Evolutionary conservation across 2,797 vertebrate species (phyloP).

Genomic region (Xenentodon cancila): DNA sequence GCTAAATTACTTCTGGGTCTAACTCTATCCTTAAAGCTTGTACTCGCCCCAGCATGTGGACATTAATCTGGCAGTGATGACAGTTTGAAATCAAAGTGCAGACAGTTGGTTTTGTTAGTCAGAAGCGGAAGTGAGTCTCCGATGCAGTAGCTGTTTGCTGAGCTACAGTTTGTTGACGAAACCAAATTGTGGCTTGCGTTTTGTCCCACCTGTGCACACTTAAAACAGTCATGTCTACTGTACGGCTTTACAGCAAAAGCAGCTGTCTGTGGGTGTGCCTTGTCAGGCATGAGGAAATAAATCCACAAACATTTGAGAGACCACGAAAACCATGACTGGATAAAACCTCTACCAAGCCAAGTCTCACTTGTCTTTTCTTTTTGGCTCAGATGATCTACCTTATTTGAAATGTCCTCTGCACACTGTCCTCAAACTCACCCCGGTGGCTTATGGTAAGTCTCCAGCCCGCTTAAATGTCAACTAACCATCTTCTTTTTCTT

Average conservation of each 20-base stretch:
- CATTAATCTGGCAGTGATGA: no score
- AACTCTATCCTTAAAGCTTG: no score
- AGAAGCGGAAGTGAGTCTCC: slow-evolving; percentile 35
- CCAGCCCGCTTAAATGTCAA: background rate
- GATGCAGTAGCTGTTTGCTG: slow-evolving; percentile 14
- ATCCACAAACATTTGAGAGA: background rate
- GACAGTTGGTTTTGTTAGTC: background rate
- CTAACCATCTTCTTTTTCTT: background rate
- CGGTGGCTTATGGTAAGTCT: slow-evolving; percentile 92
- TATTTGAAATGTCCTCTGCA: slow-evolving; percentile 94
- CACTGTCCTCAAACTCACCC: slow-evolving; percentile 91
- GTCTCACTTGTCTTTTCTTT: slow-evolving; percentile 6
- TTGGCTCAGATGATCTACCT: slow-evolving; percentile 88
- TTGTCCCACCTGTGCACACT: background rate
- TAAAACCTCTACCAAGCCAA: background rate
- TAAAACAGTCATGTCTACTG: background rate
- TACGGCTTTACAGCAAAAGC: no score
- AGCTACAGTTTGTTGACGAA: slow-evolving; percentile 30
- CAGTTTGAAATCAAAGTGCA: background rate
- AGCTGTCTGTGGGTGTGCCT: background rate
- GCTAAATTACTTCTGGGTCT: no score
- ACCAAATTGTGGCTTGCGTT: slow-evolving; percentile 20
- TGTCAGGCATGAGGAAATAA: slow-evolving; percentile 8
- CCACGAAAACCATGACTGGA: slow-evolving; percentile 16
- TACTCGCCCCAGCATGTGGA: no score